These are phyloP conservation scores for Drosophila teissieri DNA, from an alignment of 1,140 invertebrate species.

Conservation along the genomic window DNA sequence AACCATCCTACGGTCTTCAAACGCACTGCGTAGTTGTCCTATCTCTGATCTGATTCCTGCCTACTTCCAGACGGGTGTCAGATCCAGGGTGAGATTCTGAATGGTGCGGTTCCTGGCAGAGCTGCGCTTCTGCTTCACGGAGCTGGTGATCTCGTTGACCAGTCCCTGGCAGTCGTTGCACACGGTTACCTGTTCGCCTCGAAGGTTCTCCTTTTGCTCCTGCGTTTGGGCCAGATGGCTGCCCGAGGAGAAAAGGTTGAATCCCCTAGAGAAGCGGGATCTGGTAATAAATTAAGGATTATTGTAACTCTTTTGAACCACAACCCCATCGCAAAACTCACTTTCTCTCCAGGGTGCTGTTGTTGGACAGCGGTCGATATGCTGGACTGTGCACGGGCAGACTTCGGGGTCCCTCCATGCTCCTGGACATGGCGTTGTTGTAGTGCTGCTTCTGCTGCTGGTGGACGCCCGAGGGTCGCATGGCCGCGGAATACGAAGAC, in stretches of 20 bases:
- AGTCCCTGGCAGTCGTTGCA: conserved; percentile 97
- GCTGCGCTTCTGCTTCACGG: conserved; percentile 90
- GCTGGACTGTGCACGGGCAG: conserved; percentile 85
- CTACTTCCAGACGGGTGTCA: conserved; percentile 90
- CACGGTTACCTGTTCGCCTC: conserved; percentile 93
- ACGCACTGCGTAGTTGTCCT: conserved; percentile 9
- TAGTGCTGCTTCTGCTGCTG: conserved; percentile 63
- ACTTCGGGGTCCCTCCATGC: conserved; percentile 86
- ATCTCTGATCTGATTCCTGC: neutral
- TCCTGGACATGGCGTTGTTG: conserved; percentile 85
- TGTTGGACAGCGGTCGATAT: conserved; percentile 84
- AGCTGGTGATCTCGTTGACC: conserved; percentile 96
- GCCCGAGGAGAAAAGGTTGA: conserved; percentile 84
- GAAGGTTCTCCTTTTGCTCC: conserved; percentile 87
- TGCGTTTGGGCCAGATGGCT: conserved; percentile 82
- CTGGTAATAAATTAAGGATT: conserved; percentile 36
- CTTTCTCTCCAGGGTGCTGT: conserved; percentile 86
- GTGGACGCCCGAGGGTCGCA: conserved; percentile 63
- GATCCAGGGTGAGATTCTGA: conserved; percentile 91
- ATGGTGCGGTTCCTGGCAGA: conserved; percentile 92
- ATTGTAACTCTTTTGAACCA: neutral
- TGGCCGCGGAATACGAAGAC: conserved; percentile 69
- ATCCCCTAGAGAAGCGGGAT: conserved; percentile 85
- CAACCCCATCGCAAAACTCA: conserved; percentile 42
- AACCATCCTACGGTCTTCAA: conserved; percentile 17